Evolutionary conservation across 35 echinoderm and acorn worm genomes (phyloP), one percentile per base, ranked within the genome.

Genomic region (Antedon bifida): DNA sequence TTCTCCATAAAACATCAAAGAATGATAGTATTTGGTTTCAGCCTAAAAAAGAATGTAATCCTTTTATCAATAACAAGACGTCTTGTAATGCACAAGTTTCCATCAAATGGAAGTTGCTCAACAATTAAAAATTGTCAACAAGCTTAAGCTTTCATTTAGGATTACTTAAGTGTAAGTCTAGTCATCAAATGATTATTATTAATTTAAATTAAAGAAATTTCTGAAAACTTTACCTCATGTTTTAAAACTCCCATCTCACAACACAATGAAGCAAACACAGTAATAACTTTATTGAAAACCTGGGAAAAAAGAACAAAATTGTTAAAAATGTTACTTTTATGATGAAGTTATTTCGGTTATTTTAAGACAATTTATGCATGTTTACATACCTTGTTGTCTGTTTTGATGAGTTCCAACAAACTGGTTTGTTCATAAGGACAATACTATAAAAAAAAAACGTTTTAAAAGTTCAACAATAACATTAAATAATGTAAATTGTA

Each of bases 211-310:
- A n/a, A n/a, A n/a, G n/a, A n/a, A n/a, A n/a, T n/a, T n/a, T n/a
- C n/a, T n/a, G n/a, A n/a, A n/a, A n/a, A n/a, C n/a, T n/a, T n/a
- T 86, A 93, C 91, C 91, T 97, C 94, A 92, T 89, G 87, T 83
- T 92, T 92, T 30, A 97, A 88, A 31, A 74, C 76, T 74, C 92
- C 88, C 78, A 91, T 87, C 75, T 97, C 94, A 90, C 90, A 97
- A 46, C 94, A 97, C 19, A 97, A 74, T 26, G 90, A 92, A 76
- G 94, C 94, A 89, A 97, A 97, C 2, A 97, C 94, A 29, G 94
- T 97, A 30, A 97, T 90, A 29, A 97, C 94, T 79, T 97, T 97
- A 87, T 97, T 97, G 51, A 97, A 92, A 77, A 97, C 89, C 94
- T 97, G 81, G n/a, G 11, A 34, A 79, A 38, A 33, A 42, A 42